Percentiles rank a stretch among this genome's conserved stretches.
Conservation (phyloP, 2,113 vertebrate genomes). For the Stigmatopora nigra region DNA sequence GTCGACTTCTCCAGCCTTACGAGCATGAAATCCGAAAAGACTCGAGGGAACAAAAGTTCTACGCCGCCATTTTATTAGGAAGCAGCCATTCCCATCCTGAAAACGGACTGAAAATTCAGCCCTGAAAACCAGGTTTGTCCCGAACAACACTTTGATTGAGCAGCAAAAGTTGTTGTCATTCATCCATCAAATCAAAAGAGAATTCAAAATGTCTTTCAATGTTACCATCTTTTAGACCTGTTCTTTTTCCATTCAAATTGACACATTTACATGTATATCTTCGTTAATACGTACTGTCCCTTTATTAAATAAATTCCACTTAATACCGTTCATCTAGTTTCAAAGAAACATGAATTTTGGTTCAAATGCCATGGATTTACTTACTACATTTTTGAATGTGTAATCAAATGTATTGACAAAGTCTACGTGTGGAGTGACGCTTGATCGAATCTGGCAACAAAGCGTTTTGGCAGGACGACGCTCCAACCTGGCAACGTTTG, state of each 20-base stretch:
- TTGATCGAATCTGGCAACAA: no score
- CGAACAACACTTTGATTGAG: not conserved
- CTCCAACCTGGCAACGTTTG: no score
- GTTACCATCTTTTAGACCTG: not conserved
- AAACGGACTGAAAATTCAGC: not conserved
- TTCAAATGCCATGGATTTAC: not conserved
- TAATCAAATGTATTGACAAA: not conserved
- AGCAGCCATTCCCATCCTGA: not conserved
- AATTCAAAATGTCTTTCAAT: no score
- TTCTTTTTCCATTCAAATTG: no score
- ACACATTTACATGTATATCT: no score
- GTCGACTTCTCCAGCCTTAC: not conserved
- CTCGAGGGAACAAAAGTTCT: not conserved
- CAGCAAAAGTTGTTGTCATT: not conserved
- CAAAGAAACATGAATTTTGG: not conserved
- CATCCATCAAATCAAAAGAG: no score
- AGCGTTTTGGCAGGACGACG: no score
- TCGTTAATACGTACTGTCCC: no score
- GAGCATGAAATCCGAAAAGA: not conserved
- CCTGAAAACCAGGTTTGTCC: not conserved
- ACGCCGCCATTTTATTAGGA: not conserved
- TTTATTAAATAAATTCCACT: no score
- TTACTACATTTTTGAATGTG: not conserved
- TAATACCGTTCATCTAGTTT: not conserved
- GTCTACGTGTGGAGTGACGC: no score